Base-by-base conservation (phyloP, 2,888 invertebrate species). In the Hedychridium roseum region DNA sequence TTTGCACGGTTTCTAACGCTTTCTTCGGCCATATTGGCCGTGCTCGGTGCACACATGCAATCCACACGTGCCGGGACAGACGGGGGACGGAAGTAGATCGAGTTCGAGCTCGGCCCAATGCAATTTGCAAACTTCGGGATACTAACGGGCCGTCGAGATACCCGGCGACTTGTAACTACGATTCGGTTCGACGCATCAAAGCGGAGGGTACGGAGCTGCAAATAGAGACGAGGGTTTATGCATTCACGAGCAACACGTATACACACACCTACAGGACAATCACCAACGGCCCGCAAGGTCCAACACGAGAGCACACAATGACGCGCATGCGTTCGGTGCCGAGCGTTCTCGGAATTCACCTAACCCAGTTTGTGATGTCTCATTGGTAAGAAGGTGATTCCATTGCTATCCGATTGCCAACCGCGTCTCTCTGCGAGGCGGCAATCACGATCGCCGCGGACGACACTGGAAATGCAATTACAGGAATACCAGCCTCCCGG, bases 311-410 rank as follows among this genome's bases (percentile, higher is more conserved):
- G 9, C 9, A 23, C 23, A 23, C 23, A 38, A 38, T 11, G 40
- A 20, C 20, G 11, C 15, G 38, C 18, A 21, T 32, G 35, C 15
- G 21, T 26, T 23, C 16, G 14, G 14, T 18, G 20, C 21, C 40
- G 37, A 4, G 12, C 32, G 20, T 37, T 28, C 27, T 17, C 9
- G 20, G 21, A 17, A 41, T 36, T 45, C 44, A 36, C 63, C 47
- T 44, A 63, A 62, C 63, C 61, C 31, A 59, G 57, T 63, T 62
- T 21, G 12, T 50, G 31, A 31, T 28, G 37, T 32, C 34, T 35
- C 36, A 28, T 4, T 27, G 42, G 26, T 44, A 54, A 57, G 54
- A 54, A 46, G 39, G 50, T 60, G 45, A 52, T 57, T 63, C 43
- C 43, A 31, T 20, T 17, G 38, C 27, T 15, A 16, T 26, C 17